A percentile compares a stretch with the other conserved stretches of the same genome.
Evolutionary conservation across 2,888 invertebrate genomes (phyloP).

Genomic region (Malthinus seriepunctatus): DNA sequence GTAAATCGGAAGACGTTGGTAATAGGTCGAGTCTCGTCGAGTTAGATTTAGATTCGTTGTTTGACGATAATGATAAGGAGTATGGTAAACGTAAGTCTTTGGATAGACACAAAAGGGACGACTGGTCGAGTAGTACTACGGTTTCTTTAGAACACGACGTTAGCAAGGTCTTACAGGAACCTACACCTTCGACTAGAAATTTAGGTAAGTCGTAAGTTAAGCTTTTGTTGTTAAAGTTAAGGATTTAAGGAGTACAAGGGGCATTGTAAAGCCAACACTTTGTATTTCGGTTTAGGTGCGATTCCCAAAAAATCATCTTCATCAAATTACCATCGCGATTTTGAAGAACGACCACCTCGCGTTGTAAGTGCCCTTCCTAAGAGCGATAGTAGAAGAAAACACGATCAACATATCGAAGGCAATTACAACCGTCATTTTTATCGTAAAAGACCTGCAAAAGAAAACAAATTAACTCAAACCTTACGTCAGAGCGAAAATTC

Average conservation of each 20-base stretch:
- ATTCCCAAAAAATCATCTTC: slow-evolving; percentile 65
- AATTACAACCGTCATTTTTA: slow-evolving; percentile 25
- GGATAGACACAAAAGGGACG: slow-evolving; percentile 57
- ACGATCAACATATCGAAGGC: slow-evolving; percentile 30
- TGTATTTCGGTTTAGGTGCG: slow-evolving; percentile 56
- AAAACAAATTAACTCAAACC: slow-evolving; percentile 46
- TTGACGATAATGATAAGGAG: slow-evolving; percentile 54
- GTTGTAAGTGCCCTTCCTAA: slow-evolving; percentile 41
- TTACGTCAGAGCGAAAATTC: slow-evolving; percentile 39
- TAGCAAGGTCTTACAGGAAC: slow-evolving; percentile 59
- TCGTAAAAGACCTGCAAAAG: slow-evolving; percentile 42
- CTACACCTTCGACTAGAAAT: slow-evolving; percentile 57
- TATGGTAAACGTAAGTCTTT: slow-evolving; percentile 29
- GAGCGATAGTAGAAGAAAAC: slow-evolving; percentile 43
- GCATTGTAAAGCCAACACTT: neutral
- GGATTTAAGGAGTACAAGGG: neutral
- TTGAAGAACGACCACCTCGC: slow-evolving; percentile 28
- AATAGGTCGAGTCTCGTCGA: slow-evolving; percentile 56
- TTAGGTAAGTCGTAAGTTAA: slow-evolving; percentile 44
- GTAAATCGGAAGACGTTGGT: slow-evolving; percentile 36
- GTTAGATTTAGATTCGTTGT: slow-evolving; percentile 67
- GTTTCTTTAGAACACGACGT: slow-evolving; percentile 56
- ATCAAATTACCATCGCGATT: slow-evolving; percentile 30
- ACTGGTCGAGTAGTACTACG: slow-evolving; percentile 56
- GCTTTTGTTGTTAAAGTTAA: neutral